Evolutionary conservation across 2,113 vertebrate species (phyloP).

Genomic region (Sardina pilchardus): DNA sequence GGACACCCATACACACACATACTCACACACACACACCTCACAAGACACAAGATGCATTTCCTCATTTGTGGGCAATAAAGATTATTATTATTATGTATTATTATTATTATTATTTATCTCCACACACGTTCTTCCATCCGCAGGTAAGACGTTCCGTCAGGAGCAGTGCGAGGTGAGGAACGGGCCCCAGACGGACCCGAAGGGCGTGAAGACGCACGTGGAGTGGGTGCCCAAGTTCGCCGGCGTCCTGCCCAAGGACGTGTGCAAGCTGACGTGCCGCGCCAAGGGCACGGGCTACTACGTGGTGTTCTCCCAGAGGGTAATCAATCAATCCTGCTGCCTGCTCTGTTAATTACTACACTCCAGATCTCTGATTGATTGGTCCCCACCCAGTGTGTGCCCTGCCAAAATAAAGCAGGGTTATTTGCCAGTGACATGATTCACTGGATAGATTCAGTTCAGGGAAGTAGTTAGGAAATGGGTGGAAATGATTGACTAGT

Average conservation of each 20-base stretch:
- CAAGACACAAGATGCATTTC: not conserved
- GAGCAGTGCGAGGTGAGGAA: constrained; percentile 95
- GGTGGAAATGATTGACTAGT: not conserved
- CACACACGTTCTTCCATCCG: not conserved
- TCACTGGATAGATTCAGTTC: not conserved
- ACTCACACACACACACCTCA: not conserved
- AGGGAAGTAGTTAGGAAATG: not conserved
- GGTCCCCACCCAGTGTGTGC: not conserved
- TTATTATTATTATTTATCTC: no score
- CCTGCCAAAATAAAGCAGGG: not conserved
- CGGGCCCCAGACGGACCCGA: constrained; percentile 94
- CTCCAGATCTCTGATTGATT: not conserved
- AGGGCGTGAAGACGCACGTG: constrained; percentile 92
- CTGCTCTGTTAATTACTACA: not conserved
- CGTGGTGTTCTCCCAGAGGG: constrained; percentile 95
- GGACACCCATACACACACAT: not conserved
- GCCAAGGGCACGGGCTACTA: constrained; percentile 98
- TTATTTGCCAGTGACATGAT: not conserved
- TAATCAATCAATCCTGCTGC: constrained; percentile 66
- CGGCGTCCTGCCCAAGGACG: constrained; percentile 86
- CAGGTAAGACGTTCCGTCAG: constrained; percentile 90
- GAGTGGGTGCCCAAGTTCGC: constrained; percentile 98
- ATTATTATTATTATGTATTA: no score
- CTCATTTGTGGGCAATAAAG: no score
- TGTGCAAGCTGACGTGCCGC: constrained; percentile 94